These are phyloP conservation scores for Sesamia inferens DNA, from an alignment of 2,888 invertebrate genomes.

Conservation along the genomic window DNA sequence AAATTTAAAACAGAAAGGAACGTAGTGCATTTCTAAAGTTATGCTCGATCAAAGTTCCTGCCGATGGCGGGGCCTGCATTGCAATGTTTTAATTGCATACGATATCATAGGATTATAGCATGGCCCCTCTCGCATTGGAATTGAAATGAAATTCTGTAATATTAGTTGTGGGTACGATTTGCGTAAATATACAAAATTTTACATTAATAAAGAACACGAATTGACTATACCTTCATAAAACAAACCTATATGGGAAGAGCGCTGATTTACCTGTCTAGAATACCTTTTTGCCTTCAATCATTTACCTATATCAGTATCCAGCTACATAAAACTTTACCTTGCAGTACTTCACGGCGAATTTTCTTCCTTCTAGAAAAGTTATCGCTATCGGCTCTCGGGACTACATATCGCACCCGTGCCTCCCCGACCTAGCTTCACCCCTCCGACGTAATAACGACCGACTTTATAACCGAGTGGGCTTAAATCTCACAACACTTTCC, in stretches of 20 bases:
- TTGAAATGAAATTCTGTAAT: too few species aligned
- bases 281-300: conserved; percentile 40
- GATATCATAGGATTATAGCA: neutral
- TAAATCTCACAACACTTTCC: conserved; percentile 68
- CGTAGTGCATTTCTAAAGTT: too few species aligned
- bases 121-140: too few species aligned
- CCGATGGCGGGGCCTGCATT: neutral
- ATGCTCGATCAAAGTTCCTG: too few species aligned
- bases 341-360: conserved; percentile 61
- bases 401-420: conserved; percentile 63
- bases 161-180: too few species aligned
- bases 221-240: conserved; percentile 1
- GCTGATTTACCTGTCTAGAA: conserved; percentile 8
- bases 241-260: conserved; percentile 5
- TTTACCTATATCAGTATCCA: conserved; percentile 60
- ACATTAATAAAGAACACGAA: neutral
- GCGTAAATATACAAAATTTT: too few species aligned
- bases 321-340: conserved; percentile 64
- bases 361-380: conserved; percentile 70
- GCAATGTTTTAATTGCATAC: neutral
- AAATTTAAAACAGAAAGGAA: too few species aligned
- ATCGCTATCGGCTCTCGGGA: conserved; percentile 69
- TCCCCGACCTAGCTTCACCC: conserved; percentile 50
- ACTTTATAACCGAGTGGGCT: conserved; percentile 68
- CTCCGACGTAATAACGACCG: conserved; percentile 67